Evolutionary conservation across 2,888 invertebrate genomes (phyloP), one percentile per base, ranked within the genome.

Genomic region (Andricus curvator): DNA sequence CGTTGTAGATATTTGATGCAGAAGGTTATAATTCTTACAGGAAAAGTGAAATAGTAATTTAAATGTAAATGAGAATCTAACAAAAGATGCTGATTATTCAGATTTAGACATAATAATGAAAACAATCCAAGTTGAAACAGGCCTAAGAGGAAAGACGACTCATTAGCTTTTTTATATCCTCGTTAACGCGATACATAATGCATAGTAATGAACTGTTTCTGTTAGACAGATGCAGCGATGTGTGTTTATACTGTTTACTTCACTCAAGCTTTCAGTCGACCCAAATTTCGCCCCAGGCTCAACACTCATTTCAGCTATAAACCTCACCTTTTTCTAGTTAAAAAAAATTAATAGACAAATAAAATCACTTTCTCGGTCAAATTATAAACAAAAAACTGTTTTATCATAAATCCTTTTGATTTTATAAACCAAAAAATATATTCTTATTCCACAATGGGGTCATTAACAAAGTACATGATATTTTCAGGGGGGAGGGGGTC

Each of bases 161-260:
- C 70, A 70, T 51, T 70, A 51, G 70, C 70, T 70, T 48, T 70
- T 70, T 51, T 70, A 70, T 70, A 48, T 70, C 48, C 70, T 51
- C 25, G 70, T 70, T 70, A 70, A 70, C 51, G 48, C 33, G 70
- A 70, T 51, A 70, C 67, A 67, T 70, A 51, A 70, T 70, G 70
- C 70, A 70, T 70, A 70, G 48, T 70, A 70, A 70, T 70, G 70
- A 51, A 70, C 70, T 51, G 29, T 70, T 70, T 70, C 70, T 70
- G 70, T 29, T 29, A 70, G 70, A 51, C 70, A 70, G 70, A 70
- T 70, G 70, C 70, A 70, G 70, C 17, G 48, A 70, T 48, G 44
- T 48, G 25, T 48, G 70, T 70, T 68, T 68, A 44, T 37, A 22
- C 6, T 41, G 9, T 67, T n/a, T 25, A 70, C 29, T 70, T 70